These are phyloP conservation scores for Phaedon cochleariae DNA, from an alignment of 2,888 invertebrate genomes.

Conservation along the genomic window DNA sequence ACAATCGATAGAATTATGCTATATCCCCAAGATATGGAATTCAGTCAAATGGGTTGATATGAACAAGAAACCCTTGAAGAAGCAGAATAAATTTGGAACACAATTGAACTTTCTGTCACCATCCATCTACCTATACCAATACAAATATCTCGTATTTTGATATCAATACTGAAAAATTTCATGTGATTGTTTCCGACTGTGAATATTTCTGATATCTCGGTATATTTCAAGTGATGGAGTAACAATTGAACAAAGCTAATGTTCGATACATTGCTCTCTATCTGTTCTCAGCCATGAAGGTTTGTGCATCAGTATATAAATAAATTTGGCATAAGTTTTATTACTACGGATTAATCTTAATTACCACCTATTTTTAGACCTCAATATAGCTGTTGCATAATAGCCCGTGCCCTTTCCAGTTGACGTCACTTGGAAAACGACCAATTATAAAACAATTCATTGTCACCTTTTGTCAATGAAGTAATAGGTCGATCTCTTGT, in stretches of 20 bases:
- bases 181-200: no score
- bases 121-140: no score
- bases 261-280: not conserved
- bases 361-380: constrained; percentile 18
- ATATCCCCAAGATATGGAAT: no score
- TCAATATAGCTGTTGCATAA: constrained; percentile 8
- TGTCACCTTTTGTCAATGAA: constrained; percentile 73
- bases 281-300: not conserved
- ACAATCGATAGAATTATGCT: no score
- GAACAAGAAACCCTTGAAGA: no score
- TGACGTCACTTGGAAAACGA: constrained; percentile 36
- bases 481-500: constrained; percentile 68
- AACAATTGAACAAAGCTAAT: not conserved
- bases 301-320: constrained; percentile 6
- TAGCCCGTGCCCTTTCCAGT: not conserved
- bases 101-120: no score
- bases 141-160: no score
- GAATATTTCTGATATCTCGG: no score
- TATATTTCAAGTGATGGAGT: no score
- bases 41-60: no score
- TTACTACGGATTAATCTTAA: constrained; percentile 17
- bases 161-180: no score
- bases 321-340: constrained; percentile 29
- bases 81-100: no score
- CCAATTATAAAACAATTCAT: constrained; percentile 38